Base-by-base conservation (phyloP, 2,797 vertebrate species). In the Sardinella longiceps region DNA sequence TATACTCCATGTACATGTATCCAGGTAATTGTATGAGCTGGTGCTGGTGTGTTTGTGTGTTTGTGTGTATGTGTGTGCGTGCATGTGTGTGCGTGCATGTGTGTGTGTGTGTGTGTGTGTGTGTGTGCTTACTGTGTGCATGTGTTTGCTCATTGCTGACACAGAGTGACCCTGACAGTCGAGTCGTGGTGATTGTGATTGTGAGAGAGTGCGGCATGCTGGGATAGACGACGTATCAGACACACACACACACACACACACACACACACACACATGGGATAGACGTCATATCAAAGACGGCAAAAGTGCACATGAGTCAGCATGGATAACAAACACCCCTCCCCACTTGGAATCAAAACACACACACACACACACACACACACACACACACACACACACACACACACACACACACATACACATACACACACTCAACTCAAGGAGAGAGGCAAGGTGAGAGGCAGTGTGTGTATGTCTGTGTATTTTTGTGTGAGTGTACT, bases 291-390 rank as follows among this genome's bases (percentile, higher is more conserved):
- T 12, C 33, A 88, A 82, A 39, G 92, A 91, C 92, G 89, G 92
- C 92, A 91, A 84, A 93, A 95, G 88, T 87, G 86, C 84, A 85
- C 77, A 92, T 95, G 88, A 91, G 94, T 95, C 91, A 88, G 88
- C 86, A 5, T 28, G 5, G 33, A 77, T 43, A 43, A 77, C 3
- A 37, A 18, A 70, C 33, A 20, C 15, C 33, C 70, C 15, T 20
- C 43, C 70, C 66, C 33, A 37, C 14, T 30, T 10, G 12, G 9
- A 10, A 66, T 1, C 30, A 77, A 74, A 37, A 18, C 33, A 74
- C 53, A 58, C 84, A 93, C 81, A 46, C 33, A 20, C 81, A 84
- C 85, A 84, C 58, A 81, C 43, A 58, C 0, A 82, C 80, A 63
- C 80, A 23, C 58, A 60, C 58, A 60, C 58, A 25, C n/a, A 60